phyloP scores from a whole-genome alignment of 2,113 vertebrate genomes.

The Eleginops maclovinus region DNA sequence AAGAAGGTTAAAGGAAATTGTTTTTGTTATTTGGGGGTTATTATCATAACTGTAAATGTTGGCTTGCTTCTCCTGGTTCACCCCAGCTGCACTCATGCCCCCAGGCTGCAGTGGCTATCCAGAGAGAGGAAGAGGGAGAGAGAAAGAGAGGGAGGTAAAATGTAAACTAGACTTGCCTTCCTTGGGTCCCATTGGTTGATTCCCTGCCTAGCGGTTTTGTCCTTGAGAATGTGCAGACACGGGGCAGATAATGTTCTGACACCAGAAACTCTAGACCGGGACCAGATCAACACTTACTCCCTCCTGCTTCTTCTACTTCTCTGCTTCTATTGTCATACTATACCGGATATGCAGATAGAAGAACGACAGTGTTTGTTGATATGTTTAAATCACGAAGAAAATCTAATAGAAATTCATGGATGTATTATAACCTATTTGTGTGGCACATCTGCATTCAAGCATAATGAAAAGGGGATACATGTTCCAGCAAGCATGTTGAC shows the following conservation, averaged over 20 bases:
- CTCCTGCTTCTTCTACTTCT: conserved; percentile 59
- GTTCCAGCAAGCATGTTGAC: conserved; percentile 32
- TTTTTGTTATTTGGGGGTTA: conserved; percentile 43
- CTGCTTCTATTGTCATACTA: conserved; percentile 50
- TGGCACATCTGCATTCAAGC: not conserved
- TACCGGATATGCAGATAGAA: conserved; percentile 18
- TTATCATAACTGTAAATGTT: conserved; percentile 52
- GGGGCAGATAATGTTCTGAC: conserved; percentile 87
- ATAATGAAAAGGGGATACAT: not conserved
- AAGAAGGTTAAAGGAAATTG: conserved; percentile 4
- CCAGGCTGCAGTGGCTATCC: conserved; percentile 59
- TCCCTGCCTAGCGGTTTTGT: conserved; percentile 75
- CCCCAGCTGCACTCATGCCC: conserved; percentile 73
- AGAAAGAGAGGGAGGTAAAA: conserved; percentile 44
- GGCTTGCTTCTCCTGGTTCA: conserved; percentile 57
- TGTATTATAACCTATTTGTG: not conserved
- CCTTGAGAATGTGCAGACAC: conserved; percentile 89
- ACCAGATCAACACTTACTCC: conserved; percentile 80
- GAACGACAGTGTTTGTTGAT: conserved; percentile 15
- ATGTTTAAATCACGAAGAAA: conserved; percentile 2
- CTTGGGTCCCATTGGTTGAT: conserved; percentile 73
- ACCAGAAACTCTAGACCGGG: conserved; percentile 85
- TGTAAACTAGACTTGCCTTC: conserved; percentile 70
- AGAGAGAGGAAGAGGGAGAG: conserved; percentile 44
- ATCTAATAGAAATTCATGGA: not conserved